A percentile compares a stretch with the other conserved stretches of the same genome.
phyloP scores from a whole-genome alignment of 2,797 vertebrate species.

The Bucorvus abyssinicus region DNA sequence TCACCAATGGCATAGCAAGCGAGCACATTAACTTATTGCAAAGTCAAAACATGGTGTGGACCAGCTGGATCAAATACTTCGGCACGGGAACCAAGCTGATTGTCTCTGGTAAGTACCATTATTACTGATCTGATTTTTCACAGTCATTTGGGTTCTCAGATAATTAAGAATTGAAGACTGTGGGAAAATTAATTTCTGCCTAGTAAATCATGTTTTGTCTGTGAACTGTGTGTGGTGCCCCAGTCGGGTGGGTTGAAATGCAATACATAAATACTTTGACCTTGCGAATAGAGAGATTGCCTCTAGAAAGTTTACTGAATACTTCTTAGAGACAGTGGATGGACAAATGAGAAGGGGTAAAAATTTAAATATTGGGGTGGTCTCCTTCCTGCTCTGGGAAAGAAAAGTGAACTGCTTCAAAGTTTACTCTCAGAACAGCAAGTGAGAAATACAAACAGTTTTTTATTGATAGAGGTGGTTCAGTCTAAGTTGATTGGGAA shows the following conservation, averaged over 20 bases:
- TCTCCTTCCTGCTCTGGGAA: background rate
- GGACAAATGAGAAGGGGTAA: background rate
- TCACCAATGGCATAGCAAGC: background rate
- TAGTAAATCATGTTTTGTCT: background rate
- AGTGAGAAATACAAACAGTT: background rate
- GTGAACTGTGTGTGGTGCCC: background rate
- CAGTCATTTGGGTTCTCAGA: background rate
- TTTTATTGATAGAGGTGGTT: background rate
- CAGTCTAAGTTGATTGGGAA: background rate
- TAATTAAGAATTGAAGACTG: background rate
- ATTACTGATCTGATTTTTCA: background rate
- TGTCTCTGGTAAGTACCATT: constrained; percentile 43
- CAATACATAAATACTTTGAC: background rate
- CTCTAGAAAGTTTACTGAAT: background rate
- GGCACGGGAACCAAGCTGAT: constrained; percentile 21
- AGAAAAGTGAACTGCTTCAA: background rate
- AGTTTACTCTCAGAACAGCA: background rate
- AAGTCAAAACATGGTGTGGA: background rate
- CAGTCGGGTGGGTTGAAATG: background rate
- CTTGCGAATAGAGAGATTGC: accelerated
- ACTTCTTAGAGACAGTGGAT: background rate
- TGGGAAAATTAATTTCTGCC: background rate
- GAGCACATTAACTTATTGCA: background rate
- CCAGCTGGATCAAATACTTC: background rate
- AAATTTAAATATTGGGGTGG: background rate